Base-by-base conservation (phyloP, 2,797 vertebrate genomes). In the Mastacembelus armatus region DNA sequence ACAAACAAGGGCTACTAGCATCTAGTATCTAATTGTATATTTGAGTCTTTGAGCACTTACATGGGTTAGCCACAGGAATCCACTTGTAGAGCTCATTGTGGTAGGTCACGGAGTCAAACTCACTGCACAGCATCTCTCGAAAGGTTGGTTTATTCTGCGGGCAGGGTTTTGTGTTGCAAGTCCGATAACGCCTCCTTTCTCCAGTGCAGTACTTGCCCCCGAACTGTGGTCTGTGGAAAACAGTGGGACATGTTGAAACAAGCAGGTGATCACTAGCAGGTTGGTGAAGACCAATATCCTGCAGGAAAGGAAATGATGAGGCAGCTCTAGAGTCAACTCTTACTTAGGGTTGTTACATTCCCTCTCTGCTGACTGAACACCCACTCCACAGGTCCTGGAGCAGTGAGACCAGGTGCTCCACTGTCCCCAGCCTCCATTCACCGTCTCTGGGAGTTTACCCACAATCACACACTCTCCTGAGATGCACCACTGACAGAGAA, bases 121-220 rank as follows among this genome's bases (percentile, higher is more conserved):
- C 98, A 33, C 95, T 98, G 91, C 98, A 99, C 48, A 98, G 96
- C 97, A 99, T 97, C 87, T 99, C 96, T 33, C 97, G 94, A 60
- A 99, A 99, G 1, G 94, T 94, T 0, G 96, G 97, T 2, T 52
- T 76, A 1, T 89, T 85, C 3, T 77, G 91, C 50, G 2, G 86
- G 30, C 98, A 99, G 0, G 90, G 89, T 40, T 92, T 94, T 0
- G 94, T 92, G 65, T 96, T 98, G 74, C 98, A 99, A 21, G 97
- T 84, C 10, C 95, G 95, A 71, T 98, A 98, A 10, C 96, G 96
- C 44, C 95, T 99, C 48, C 97, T 94, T 72, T 98, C 96, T 26
- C 98, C 97, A 0, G 96, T 98, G 86, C 98, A 99, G 64, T 99
- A 99, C 71, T 94, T 97, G 6, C 98, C 98, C 51, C 97, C 96